Evolutionary conservation across 2,888 invertebrate genomes (phyloP).

Genomic region (Ochropleura plecta): DNA sequence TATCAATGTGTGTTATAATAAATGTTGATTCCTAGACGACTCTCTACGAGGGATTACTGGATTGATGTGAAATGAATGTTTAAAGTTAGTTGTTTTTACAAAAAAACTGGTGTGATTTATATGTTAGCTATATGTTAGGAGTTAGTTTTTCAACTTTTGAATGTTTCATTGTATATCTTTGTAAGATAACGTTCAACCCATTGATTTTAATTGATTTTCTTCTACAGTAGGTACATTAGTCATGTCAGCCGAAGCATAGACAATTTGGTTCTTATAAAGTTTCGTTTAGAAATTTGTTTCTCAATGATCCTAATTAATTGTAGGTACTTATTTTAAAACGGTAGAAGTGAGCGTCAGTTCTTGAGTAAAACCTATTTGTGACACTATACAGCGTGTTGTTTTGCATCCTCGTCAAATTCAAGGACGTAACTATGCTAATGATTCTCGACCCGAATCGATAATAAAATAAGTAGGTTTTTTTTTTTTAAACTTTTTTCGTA

Average conservation of each 20-base stretch:
- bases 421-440: no score
- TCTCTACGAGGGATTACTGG: slow-evolving; percentile 58
- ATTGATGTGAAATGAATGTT: slow-evolving; percentile 64
- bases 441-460: no score
- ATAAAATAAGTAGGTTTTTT: no score
- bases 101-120: slow-evolving; percentile 64
- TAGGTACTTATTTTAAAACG: no score
- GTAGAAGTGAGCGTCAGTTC: slow-evolving; percentile 28
- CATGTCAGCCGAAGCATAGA: background rate
- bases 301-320: background rate
- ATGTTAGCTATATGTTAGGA: slow-evolving; percentile 64
- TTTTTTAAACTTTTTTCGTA: no score
- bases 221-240: background rate
- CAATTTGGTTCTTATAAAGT: background rate
- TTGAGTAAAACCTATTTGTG: slow-evolving; percentile 4
- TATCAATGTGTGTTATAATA: slow-evolving; percentile 78
- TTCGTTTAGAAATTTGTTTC: background rate
- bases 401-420: no score
- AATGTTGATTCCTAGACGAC: slow-evolving; percentile 64
- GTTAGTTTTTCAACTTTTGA: slow-evolving; percentile 51
- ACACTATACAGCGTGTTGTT: no score
- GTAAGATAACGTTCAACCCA: slow-evolving; percentile 22
- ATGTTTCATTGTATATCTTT: slow-evolving; percentile 48
- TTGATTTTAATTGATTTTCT: slow-evolving; percentile 1
- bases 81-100: slow-evolving; percentile 57